Percentiles rank a stretch among this genome's conserved stretches.
Conservation (phyloP, 2,888 invertebrate species). For the Limnephilus marmoratus region DNA sequence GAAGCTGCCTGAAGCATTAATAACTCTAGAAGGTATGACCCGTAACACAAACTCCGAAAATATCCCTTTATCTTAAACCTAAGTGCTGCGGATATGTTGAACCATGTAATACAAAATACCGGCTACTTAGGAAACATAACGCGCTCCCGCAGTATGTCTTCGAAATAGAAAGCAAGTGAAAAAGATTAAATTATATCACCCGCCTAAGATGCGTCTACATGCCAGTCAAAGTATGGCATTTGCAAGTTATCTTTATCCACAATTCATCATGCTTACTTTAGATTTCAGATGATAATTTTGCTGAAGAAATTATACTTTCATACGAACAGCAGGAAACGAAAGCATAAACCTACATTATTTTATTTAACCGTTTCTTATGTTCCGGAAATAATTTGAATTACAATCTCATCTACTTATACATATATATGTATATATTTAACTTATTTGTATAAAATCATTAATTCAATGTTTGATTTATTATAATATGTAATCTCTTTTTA, state of each 20-base stretch:
- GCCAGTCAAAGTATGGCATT: slow-evolving; percentile 8
- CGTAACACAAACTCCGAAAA: slow-evolving; percentile 37
- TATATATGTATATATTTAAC: no score
- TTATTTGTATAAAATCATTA: no score
- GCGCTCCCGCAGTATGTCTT: slow-evolving; percentile 24
- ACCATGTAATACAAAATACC: not conserved
- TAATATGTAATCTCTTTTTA: no score
- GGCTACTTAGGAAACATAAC: slow-evolving; percentile 46
- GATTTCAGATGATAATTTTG: not conserved
- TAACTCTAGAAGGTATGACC: slow-evolving; percentile 38
- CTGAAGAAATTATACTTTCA: no score
- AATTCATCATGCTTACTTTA: slow-evolving; percentile 14
- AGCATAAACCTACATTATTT: not conserved
- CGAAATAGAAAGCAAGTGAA: slow-evolving; percentile 19
- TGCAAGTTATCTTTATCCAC: not conserved
- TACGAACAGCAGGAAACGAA: not conserved
- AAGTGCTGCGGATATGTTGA: slow-evolving; percentile 28
- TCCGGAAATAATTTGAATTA: no score
- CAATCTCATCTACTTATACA: no score
- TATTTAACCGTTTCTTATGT: not conserved
- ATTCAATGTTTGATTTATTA: no score
- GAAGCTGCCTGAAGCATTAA: slow-evolving; percentile 37
- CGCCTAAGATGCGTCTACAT: not conserved
- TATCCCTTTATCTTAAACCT: slow-evolving; percentile 23
- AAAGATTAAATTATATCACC: slow-evolving; percentile 50